phyloP scores from a whole-genome alignment of 2,113 vertebrate species.

The Festucalex cinctus region DNA sequence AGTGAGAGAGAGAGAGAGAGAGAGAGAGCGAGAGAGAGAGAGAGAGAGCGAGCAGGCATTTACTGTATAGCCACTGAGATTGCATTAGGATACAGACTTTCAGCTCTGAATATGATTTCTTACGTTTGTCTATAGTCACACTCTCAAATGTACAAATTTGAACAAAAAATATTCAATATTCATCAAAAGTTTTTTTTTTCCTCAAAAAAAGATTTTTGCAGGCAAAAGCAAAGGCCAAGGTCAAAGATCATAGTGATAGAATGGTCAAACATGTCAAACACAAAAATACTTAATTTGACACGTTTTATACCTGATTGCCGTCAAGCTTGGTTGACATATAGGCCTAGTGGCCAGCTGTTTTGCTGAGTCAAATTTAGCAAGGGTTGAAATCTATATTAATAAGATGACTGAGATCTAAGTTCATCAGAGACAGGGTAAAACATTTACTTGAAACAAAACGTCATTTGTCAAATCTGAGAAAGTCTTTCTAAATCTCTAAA shows the following conservation, averaged over 20 bases:
- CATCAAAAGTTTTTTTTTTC: background rate
- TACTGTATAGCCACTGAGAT: constrained; percentile 13
- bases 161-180: background rate
- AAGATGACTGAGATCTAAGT: too few relatives aligned
- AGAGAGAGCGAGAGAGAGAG: too few relatives aligned
- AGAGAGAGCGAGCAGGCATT: constrained; percentile 34
- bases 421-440: too few relatives aligned
- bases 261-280: too few relatives aligned
- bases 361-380: background rate
- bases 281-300: too few relatives aligned
- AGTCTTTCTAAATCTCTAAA: too few relatives aligned
- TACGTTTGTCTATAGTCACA: background rate
- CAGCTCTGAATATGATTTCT: background rate
- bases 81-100: background rate
- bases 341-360: background rate
- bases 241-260: too few relatives aligned
- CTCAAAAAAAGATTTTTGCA: background rate
- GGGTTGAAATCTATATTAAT: background rate
- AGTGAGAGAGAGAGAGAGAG: constrained; percentile 16
- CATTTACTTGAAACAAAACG: too few relatives aligned
- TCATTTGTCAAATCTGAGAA: too few relatives aligned
- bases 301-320: too few relatives aligned
- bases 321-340: too few relatives aligned
- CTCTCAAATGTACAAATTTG: background rate
- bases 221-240: too few relatives aligned